These are phyloP conservation scores for Drosophila carrolli DNA, from an alignment of 1,140 invertebrate species.

Conservation along the genomic window DNA sequence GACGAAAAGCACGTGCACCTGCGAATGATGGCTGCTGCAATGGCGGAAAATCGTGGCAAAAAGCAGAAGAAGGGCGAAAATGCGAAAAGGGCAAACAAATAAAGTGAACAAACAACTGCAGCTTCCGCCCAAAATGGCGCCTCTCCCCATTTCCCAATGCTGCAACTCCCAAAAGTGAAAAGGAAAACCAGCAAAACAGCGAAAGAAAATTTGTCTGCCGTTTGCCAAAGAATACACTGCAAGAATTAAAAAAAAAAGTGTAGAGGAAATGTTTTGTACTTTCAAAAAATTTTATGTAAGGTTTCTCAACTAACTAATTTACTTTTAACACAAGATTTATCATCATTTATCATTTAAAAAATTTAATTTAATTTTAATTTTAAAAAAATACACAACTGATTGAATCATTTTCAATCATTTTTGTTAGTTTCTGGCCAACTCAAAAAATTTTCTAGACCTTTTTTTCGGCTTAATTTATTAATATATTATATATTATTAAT, in stretches of 20 bases:
- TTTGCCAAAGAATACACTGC: background rate
- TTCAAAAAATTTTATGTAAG: too few species aligned
- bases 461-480: too few species aligned
- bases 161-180: constrained; percentile 6
- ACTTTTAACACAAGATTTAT: too few species aligned
- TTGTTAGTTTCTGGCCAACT: too few species aligned
- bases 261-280: too few species aligned
- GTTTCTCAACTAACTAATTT: too few species aligned
- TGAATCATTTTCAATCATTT: too few species aligned
- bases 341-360: too few species aligned
- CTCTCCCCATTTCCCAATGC: background rate
- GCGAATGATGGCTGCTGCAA: constrained; percentile 1
- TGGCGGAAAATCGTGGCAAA: constrained; percentile 25
- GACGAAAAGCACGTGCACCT: constrained; percentile 34
- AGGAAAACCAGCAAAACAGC: constrained; percentile 6
- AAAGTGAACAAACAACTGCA: constrained; percentile 64
- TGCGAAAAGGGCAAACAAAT: constrained; percentile 37
- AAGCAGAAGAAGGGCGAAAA: background rate
- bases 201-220: constrained; percentile 12
- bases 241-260: background rate
- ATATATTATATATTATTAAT: too few species aligned
- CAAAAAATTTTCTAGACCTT: too few species aligned
- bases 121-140: constrained; percentile 48
- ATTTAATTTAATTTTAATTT: too few species aligned
- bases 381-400: too few species aligned